A percentile compares a stretch with the other conserved stretches of the same genome.
Conservation (phyloP, 2,113 vertebrate species). For the Dasyprocta punctata region DNA sequence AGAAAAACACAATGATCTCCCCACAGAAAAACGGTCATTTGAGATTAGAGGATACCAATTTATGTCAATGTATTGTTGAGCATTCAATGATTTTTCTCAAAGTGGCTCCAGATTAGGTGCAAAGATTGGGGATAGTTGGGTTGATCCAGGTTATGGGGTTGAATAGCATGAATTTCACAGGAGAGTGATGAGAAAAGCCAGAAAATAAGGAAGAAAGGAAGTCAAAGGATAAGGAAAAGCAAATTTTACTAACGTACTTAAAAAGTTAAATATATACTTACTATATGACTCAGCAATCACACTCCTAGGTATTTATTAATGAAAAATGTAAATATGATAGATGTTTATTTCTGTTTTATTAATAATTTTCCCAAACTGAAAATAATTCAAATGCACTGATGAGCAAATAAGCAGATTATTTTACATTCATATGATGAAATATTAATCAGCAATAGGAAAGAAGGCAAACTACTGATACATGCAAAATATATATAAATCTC, state of each 20-base stretch:
- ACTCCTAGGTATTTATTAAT: not conserved
- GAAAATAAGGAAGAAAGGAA: not conserved
- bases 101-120: not conserved
- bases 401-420: not conserved
- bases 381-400: not conserved
- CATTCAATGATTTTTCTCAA: not conserved
- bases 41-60: not conserved
- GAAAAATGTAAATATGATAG: not conserved
- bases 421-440: not conserved
- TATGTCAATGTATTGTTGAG: not conserved
- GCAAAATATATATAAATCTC: not conserved
- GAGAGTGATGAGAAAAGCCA: not conserved
- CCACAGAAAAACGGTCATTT: not conserved
- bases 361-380: not conserved
- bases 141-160: not conserved
- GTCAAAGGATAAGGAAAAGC: not conserved
- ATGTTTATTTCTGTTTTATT: not conserved
- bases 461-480: not conserved
- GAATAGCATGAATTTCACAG: not conserved
- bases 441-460: not conserved
- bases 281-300: not conserved
- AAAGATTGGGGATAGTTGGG: not conserved
- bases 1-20: not conserved
- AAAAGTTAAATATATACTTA: not conserved
- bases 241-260: not conserved